Evolutionary conservation across 2,113 vertebrate genomes (phyloP).

Genomic region (Malurus melanocephalus): DNA sequence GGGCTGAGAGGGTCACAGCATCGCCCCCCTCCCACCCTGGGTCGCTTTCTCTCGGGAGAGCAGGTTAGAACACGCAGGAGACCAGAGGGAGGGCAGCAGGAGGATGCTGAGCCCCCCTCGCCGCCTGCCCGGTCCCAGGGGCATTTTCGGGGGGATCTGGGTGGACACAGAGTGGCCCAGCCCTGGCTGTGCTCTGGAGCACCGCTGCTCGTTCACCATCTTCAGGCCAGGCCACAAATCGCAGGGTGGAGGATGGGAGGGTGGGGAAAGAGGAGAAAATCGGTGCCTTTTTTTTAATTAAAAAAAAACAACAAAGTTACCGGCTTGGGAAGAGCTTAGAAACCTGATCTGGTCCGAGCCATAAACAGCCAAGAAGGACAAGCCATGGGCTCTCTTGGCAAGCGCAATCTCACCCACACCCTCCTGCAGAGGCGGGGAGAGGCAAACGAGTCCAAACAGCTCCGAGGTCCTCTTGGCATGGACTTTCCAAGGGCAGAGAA

Average conservation of each 20-base stretch:
- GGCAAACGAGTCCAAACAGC: neutral
- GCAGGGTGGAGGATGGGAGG: slow-evolving; percentile 32
- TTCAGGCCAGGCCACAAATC: slow-evolving; percentile 54
- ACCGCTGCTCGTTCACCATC: slow-evolving; percentile 10
- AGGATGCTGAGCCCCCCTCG: neutral
- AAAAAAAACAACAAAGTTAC: neutral
- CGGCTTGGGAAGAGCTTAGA: neutral
- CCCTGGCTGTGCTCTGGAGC: neutral
- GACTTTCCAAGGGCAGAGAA: neutral
- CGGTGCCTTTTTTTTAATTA: neutral
- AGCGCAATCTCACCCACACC: neutral
- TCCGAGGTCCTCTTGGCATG: neutral
- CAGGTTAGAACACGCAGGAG: neutral
- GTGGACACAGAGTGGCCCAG: neutral
- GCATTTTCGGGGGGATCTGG: fast-evolving
- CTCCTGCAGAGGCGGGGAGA: neutral
- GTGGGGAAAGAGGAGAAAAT: slow-evolving; percentile 10
- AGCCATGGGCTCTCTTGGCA: neutral
- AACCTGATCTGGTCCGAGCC: neutral
- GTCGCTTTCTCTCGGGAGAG: fast-evolving
- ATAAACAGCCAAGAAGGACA: neutral
- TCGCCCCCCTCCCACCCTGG: neutral
- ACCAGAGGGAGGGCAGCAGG: neutral
- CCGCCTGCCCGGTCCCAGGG: fast-evolving
- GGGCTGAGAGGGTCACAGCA: neutral